These are phyloP conservation scores for Coregonus suidteri DNA, from an alignment of 2,797 vertebrate species.

Conservation along the genomic window DNA sequence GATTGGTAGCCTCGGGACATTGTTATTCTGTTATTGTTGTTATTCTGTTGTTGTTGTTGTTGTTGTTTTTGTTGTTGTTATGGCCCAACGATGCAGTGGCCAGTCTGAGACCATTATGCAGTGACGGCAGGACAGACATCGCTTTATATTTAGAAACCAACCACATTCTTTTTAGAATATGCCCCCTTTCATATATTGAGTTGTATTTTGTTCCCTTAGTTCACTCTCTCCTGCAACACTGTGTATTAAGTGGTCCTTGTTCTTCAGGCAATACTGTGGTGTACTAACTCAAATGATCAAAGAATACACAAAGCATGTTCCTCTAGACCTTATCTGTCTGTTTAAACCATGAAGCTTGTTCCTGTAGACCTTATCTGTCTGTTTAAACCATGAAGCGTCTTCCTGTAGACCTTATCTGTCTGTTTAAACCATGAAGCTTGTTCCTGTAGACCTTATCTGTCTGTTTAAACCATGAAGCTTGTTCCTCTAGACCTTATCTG, in stretches of 20 bases:
- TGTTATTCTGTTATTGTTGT: constrained; percentile 44
- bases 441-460: no score
- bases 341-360: no score
- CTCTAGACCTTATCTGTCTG: no score
- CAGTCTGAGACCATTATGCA: constrained; percentile 5
- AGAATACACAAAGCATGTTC: neutral
- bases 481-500: no score
- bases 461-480: no score
- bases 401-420: no score
- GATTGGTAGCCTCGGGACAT: constrained; percentile 41
- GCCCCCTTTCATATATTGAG: neutral
- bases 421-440: no score
- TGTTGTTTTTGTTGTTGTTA: constrained; percentile 39
- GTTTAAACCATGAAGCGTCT: no score
- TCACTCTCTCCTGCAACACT: neutral
- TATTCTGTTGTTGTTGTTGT: neutral
- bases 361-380: neutral
- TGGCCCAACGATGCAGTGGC: constrained; percentile 29
- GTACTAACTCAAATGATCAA: neutral
- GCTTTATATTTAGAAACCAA: neutral
- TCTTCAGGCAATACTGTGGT: neutral
- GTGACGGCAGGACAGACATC: neutral
- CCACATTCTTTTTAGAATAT: neutral
- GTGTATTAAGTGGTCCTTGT: no score
- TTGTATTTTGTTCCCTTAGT: neutral